phyloP scores from a whole-genome alignment of 2,797 vertebrate genomes.

The Phrynocephalus forsythii region DNA sequence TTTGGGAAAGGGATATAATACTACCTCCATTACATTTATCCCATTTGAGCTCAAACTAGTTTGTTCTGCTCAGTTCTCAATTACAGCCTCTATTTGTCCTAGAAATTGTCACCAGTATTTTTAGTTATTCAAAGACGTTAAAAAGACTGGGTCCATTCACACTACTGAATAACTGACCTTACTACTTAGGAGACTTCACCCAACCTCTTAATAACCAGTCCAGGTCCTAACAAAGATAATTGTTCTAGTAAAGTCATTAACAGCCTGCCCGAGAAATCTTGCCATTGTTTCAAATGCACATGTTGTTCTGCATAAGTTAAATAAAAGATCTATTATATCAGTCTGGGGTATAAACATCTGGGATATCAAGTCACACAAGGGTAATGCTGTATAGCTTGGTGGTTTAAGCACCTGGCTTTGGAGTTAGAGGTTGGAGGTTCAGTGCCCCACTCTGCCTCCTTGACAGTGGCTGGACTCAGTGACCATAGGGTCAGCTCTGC shows the following conservation, averaged over 20 bases:
- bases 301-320: neutral
- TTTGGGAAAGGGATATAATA: neutral
- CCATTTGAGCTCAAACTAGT: slow-evolving; percentile 19
- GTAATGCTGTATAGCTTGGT: no score
- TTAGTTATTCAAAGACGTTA: slow-evolving; percentile 18
- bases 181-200: neutral
- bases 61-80: slow-evolving; percentile 17
- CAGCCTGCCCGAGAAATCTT: neutral
- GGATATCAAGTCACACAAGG: no score
- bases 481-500: no score
- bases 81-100: slow-evolving; percentile 14
- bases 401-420: no score
- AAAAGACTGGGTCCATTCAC: slow-evolving; percentile 21
- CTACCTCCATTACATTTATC: neutral
- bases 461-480: no score
- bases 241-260: neutral
- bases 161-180: neutral
- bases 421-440: no score
- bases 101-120: slow-evolving; percentile 25
- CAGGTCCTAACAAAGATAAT: neutral
- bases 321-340: neutral
- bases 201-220: neutral
- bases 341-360: no score
- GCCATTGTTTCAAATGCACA: neutral
- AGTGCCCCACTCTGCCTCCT: no score